These are phyloP conservation scores for Pimpla rufipes DNA, from an alignment of 2,888 invertebrate species.

Conservation along the genomic window DNA sequence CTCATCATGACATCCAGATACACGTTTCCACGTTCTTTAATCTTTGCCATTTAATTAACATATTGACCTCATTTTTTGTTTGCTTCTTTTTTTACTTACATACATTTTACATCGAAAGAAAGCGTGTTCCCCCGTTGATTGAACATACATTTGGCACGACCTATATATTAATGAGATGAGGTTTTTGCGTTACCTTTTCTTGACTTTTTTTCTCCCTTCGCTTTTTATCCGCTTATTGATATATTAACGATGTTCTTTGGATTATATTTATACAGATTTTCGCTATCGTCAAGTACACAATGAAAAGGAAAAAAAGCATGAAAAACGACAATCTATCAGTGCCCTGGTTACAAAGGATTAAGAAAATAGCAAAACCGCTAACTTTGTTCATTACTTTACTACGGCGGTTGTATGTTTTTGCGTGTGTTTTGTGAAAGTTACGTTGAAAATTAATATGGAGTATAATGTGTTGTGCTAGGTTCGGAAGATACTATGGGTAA, in stretches of 20 bases:
- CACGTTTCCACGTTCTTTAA: slow-evolving; percentile 32
- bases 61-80: slow-evolving; percentile 40
- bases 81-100: slow-evolving; percentile 49
- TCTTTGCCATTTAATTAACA: slow-evolving; percentile 51
- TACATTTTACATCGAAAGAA: slow-evolving; percentile 54
- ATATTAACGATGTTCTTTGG: slow-evolving; percentile 45
- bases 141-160: slow-evolving; percentile 65
- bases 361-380: slow-evolving; percentile 55
- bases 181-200: slow-evolving; percentile 38
- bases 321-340: slow-evolving; percentile 64
- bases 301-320: slow-evolving; percentile 70
- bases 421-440: slow-evolving; percentile 15
- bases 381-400: slow-evolving; percentile 28
- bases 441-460: slow-evolving; percentile 33
- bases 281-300: slow-evolving; percentile 72
- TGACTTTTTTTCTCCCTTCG: slow-evolving; percentile 6
- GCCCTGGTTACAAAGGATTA: slow-evolving; percentile 55
- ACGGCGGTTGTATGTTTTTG: slow-evolving; percentile 6
- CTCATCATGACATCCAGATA: slow-evolving; percentile 36
- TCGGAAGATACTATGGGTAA: slow-evolving; percentile 32
- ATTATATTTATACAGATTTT: slow-evolving; percentile 61
- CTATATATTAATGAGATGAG: slow-evolving; percentile 54
- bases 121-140: slow-evolving; percentile 57
- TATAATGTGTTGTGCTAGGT: slow-evolving; percentile 30
- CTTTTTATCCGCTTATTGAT: slow-evolving; percentile 40